Base-by-base conservation (phyloP, 2,888 invertebrate genomes). In the Philereme vetulata region DNA sequence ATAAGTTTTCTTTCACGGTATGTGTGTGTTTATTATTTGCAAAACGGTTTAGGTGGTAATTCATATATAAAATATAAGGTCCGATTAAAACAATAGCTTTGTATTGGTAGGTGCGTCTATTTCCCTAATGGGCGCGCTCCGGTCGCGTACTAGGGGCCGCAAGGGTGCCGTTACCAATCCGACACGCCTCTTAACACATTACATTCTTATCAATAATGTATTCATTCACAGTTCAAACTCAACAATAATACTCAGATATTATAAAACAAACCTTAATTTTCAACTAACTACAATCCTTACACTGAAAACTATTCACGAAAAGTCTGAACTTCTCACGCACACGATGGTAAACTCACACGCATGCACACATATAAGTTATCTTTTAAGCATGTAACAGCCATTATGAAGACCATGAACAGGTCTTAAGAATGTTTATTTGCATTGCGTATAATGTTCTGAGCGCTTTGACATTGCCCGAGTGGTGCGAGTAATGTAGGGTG, bases 131-230 rank as follows among this genome's bases (percentile, higher is more conserved):
- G 80, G 77, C 74, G 75, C 74, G 78, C 78, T 81, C 74, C 74
- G 77, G 72, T 77, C 78, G 80, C 80, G 81, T 81, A 80, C 81
- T 78, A 75, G 88, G 83, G 90, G 90, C 90, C 90, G 81, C 84
- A 65, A 80, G 89, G 90, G 89, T 86, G 87, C 82, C 75, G 76
- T 74, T 75, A 72, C 72, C 71, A 38, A 55, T 56, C 74, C 70
- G 84, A 80, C 89, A 86, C 88, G 89, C 88, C 86, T 85, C 80
- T 83, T 70, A 72, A 75, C 75, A 63, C 46, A 60, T 56, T 47
- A 49, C 57, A 59, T 50, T 57, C 51, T 60, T 61, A 61, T 64
- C 56, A 62, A 56, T 56, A 56, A 59, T 35, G n/a, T 52, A 52
- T 62, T 61, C 44, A 60, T 59, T 33, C 48, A 35, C 44, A 52